phyloP scores from a whole-genome alignment of 2,888 invertebrate genomes.

The Autographa pulchrina region DNA sequence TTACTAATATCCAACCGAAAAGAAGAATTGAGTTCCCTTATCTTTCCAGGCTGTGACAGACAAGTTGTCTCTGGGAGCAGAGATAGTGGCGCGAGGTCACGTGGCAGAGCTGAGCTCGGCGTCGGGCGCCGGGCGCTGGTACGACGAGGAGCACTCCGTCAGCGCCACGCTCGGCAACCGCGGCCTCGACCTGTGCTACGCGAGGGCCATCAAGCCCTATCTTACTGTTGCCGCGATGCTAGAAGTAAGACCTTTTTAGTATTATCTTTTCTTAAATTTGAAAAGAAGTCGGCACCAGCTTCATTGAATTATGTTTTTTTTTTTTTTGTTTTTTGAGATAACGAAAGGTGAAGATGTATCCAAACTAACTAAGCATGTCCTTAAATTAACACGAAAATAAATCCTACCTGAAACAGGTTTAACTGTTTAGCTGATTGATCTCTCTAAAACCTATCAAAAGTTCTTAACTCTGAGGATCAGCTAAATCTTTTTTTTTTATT shows the following conservation, averaged over 20 bases:
- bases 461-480: too few relatives aligned
- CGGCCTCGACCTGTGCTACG: slow-evolving; percentile 84
- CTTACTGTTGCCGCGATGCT: slow-evolving; percentile 85
- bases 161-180: slow-evolving; percentile 86
- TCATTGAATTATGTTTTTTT: too few relatives aligned
- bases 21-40: neutral
- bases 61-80: slow-evolving; percentile 80
- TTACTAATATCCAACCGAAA: too few relatives aligned
- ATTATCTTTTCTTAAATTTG: neutral
- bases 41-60: slow-evolving; percentile 75
- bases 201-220: slow-evolving; percentile 77
- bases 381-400: too few relatives aligned
- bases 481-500: neutral
- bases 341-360: too few relatives aligned
- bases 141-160: slow-evolving; percentile 74
- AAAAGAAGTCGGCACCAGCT: too few relatives aligned
- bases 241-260: slow-evolving; percentile 59
- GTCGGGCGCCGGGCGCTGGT: slow-evolving; percentile 82
- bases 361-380: too few relatives aligned
- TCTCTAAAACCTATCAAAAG: too few relatives aligned
- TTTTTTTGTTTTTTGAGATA: too few relatives aligned
- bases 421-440: neutral
- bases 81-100: slow-evolving; percentile 81
- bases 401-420: too few relatives aligned
- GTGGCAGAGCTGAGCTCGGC: slow-evolving; percentile 79